These are phyloP conservation scores for Melanotaenia parkinsoni DNA, from an alignment of 2,797 vertebrate genomes.

Conservation along the genomic window DNA sequence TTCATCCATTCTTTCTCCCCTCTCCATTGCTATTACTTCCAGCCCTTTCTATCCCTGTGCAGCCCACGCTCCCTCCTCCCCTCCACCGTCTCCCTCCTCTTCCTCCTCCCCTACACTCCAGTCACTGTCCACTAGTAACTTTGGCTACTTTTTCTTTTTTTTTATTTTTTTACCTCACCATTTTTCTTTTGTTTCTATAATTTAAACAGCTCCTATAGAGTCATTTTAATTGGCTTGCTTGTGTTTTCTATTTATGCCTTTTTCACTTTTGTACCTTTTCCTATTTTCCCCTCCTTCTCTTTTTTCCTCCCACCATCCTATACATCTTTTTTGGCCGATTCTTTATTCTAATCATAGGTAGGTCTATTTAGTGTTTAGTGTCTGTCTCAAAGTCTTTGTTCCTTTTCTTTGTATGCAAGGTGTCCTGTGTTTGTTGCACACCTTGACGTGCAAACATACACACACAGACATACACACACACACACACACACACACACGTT, in stretches of 20 bases:
- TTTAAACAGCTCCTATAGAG: slow-evolving; percentile 50
- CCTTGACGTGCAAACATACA: slow-evolving; percentile 35
- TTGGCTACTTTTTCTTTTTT: slow-evolving; percentile 69
- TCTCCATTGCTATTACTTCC: slow-evolving; percentile 69
- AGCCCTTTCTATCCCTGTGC: slow-evolving; percentile 65
- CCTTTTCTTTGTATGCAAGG: slow-evolving; percentile 61
- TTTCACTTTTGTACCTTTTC: slow-evolving; percentile 75
- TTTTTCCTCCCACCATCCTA: slow-evolving; percentile 73
- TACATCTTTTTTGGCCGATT: slow-evolving; percentile 80
- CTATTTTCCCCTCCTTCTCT: slow-evolving; percentile 61
- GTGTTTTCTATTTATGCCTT: slow-evolving; percentile 72
- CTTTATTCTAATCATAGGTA: slow-evolving; percentile 83
- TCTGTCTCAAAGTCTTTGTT: slow-evolving; percentile 78
- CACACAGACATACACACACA: slow-evolving; percentile 18
- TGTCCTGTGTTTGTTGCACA: slow-evolving; percentile 67
- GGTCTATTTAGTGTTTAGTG: slow-evolving; percentile 81
- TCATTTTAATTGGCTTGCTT: slow-evolving; percentile 70
- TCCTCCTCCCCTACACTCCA: slow-evolving; percentile 38
- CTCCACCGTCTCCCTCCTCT: slow-evolving; percentile 24
- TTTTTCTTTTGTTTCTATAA: slow-evolving; percentile 57
- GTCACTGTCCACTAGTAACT: slow-evolving; percentile 72
- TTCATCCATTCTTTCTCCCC: slow-evolving; percentile 63
- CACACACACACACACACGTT: slow-evolving; percentile 31
- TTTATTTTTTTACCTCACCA: slow-evolving; percentile 65
- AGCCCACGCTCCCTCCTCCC: slow-evolving; percentile 68